A percentile compares a stretch with the other conserved stretches of the same genome.
phyloP scores from a whole-genome alignment of 1,140 invertebrate genomes.

The Piezodorus guildinii region DNA sequence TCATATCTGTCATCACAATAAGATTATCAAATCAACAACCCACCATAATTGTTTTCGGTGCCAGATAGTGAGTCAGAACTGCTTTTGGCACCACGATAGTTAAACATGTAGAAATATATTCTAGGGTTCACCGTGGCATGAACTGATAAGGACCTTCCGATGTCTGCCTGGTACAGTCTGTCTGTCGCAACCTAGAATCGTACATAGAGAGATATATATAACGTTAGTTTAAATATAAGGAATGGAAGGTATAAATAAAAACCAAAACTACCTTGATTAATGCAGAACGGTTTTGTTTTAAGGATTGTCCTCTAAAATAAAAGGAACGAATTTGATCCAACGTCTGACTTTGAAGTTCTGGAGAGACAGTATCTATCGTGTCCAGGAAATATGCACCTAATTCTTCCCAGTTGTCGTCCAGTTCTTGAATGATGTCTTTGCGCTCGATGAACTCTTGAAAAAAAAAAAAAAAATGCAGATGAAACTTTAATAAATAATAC shows the following conservation, averaged over 20 bases:
- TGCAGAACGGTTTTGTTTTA: neutral
- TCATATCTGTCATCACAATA: no score
- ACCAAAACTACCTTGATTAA: no score
- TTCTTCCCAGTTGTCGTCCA: neutral
- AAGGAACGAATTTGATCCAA: no score
- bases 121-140: neutral
- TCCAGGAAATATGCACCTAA: neutral
- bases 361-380: neutral
- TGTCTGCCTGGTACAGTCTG: neutral
- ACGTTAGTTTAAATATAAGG: no score
- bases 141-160: neutral
- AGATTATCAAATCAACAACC: no score
- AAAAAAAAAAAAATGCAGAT: no score
- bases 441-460: neutral
- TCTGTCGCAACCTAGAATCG: slow-evolving; percentile 6
- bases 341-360: no score
- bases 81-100: slow-evolving; percentile 10
- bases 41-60: neutral
- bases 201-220: no score
- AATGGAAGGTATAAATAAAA: no score
- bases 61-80: neutral
- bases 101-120: slow-evolving; percentile 16
- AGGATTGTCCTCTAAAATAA: no score
- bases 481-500: no score
- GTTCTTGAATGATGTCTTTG: neutral